These are phyloP conservation scores for Octopus bimaculoides DNA, from an alignment of 1,140 invertebrate genomes.

Conservation along the genomic window DNA sequence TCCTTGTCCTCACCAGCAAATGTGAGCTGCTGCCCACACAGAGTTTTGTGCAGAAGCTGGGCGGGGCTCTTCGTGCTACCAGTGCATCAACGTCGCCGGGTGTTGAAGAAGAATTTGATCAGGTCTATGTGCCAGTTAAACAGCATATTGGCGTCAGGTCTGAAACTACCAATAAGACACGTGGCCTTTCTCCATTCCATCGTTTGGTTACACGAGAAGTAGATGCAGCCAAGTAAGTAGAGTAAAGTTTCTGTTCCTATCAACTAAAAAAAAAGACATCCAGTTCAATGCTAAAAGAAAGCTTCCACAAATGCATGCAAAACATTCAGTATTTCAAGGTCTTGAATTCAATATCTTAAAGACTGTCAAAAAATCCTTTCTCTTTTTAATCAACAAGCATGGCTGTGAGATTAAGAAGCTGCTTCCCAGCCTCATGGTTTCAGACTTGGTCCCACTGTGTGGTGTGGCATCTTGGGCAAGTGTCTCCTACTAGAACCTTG, in stretches of 20 bases:
- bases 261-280: no score
- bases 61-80: slow-evolving; percentile 43
- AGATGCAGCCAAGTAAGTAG: slow-evolving; percentile 58
- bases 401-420: no score
- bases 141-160: slow-evolving; percentile 41
- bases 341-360: no score
- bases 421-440: no score
- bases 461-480: no score
- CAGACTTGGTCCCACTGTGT: no score
- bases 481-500: no score
- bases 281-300: no score
- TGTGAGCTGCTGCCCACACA: slow-evolving; percentile 71
- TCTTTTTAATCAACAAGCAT: no score
- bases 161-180: slow-evolving; percentile 65
- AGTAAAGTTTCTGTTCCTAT: neutral
- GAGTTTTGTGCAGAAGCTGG: slow-evolving; percentile 64
- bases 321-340: no score
- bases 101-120: neutral
- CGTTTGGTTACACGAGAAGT: slow-evolving; percentile 68
- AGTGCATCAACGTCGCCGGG: neutral
- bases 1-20: slow-evolving; percentile 70
- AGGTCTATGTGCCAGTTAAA: slow-evolving; percentile 32
- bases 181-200: slow-evolving; percentile 75
- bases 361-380: no score
- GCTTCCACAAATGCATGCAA: no score